A percentile compares a stretch with the other conserved stretches of the same genome.
Evolutionary conservation across 2,113 vertebrate genomes (phyloP).

Genomic region (Phocoena phocoena): DNA sequence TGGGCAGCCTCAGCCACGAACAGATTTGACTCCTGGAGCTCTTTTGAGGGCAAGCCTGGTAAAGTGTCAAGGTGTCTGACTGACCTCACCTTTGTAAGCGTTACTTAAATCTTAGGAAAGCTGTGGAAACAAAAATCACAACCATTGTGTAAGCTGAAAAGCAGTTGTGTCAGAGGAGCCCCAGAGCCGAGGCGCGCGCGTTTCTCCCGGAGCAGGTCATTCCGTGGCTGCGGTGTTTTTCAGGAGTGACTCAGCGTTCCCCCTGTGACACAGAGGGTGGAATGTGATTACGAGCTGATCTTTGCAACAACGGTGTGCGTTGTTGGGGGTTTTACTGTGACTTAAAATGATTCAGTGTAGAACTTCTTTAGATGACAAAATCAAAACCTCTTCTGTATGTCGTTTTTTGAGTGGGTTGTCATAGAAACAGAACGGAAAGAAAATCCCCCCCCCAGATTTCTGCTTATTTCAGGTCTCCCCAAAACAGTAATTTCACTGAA

Average conservation of each 20-base stretch:
- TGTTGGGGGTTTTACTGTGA: background rate
- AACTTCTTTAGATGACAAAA: slow-evolving; percentile 11
- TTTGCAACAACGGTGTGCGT: background rate
- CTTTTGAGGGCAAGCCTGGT: slow-evolving; percentile 81
- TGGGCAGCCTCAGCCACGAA: slow-evolving; percentile 77
- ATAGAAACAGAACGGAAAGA: slow-evolving; percentile 54
- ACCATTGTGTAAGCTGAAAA: slow-evolving; percentile 56
- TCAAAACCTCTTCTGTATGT: slow-evolving; percentile 38
- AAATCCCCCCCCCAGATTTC: background rate
- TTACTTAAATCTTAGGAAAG: slow-evolving; percentile 61
- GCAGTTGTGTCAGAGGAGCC: slow-evolving; percentile 30
- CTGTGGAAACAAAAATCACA: slow-evolving; percentile 57
- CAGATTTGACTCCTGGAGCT: slow-evolving; percentile 81
- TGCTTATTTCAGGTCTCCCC: slow-evolving; percentile 42
- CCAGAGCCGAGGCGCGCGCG: slow-evolving; percentile 2
- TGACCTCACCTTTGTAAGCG: slow-evolving; percentile 71
- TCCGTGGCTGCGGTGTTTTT: background rate
- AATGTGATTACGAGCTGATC: background rate
- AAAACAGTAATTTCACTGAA: slow-evolving; percentile 2
- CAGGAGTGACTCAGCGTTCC: slow-evolving; percentile 10
- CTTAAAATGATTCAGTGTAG: background rate
- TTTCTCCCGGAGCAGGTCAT: slow-evolving; percentile 40
- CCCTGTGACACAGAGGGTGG: background rate
- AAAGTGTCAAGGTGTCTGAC: slow-evolving; percentile 80
- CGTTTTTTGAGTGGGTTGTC: slow-evolving; percentile 59